Percentiles rank a stretch among this genome's conserved stretches.
Conservation (phyloP, 2,113 vertebrate species). For the Ciconia maguari region DNA sequence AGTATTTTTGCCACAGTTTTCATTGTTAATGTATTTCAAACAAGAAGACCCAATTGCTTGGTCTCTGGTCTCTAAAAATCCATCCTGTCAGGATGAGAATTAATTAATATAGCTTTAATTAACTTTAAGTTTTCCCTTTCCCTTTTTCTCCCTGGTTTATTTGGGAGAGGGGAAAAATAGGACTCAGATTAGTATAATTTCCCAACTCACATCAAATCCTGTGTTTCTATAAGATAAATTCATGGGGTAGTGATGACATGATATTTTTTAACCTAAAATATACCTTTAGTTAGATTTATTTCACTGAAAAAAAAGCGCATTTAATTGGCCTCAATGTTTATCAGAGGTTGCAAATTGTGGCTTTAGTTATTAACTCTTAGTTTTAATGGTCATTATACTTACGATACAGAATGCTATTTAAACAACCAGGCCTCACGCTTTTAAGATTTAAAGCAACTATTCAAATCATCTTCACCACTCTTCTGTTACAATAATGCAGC, state of each 20-base stretch:
- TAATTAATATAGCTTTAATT: constrained; percentile 35
- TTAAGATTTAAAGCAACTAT: not conserved
- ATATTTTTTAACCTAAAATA: not conserved
- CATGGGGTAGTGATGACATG: not conserved
- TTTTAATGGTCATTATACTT: not conserved
- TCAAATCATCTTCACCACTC: not conserved
- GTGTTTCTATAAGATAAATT: not conserved
- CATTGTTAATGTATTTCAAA: not conserved
- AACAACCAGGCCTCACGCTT: not conserved
- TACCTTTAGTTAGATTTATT: not conserved
- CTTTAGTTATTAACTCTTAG: not conserved
- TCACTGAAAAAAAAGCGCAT: constrained; percentile 4
- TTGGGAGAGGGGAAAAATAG: not conserved
- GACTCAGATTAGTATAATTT: not conserved
- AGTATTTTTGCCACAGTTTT: not conserved
- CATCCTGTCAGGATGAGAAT: not conserved
- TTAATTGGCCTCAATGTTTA: not conserved
- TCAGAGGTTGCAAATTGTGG: not conserved
- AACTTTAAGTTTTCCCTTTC: not conserved
- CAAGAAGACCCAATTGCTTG: not conserved
- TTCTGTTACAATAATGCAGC: not conserved
- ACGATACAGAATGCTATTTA: not conserved
- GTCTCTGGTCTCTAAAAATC: constrained; percentile 22
- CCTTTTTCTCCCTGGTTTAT: not conserved
- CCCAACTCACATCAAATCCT: not conserved